A percentile compares a stretch with the other conserved stretches of the same genome.
Conservation (phyloP, 2,113 vertebrate genomes). For the Dasyprocta punctata region DNA sequence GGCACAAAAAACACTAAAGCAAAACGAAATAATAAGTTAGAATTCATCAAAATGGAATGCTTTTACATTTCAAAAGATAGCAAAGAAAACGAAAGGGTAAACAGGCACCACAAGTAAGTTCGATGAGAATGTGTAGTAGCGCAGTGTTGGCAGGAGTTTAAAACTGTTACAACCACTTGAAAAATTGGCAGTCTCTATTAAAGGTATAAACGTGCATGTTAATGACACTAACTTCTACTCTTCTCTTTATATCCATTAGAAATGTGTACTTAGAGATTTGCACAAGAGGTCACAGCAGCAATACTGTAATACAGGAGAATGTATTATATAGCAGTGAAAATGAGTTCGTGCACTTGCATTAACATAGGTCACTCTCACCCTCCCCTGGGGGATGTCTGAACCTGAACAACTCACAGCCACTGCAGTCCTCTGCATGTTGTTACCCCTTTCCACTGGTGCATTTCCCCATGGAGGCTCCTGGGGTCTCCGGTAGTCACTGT, state of each 20-base stretch:
- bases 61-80: not conserved
- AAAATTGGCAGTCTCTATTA: not conserved
- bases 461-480: not conserved
- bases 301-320: not conserved
- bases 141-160: not conserved
- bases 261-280: not conserved
- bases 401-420: not conserved
- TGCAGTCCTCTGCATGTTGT: not conserved
- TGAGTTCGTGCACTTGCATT: not conserved
- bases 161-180: not conserved
- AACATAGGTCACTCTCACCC: not conserved
- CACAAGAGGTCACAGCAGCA: not conserved
- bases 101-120: not conserved
- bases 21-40: not conserved
- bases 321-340: not conserved
- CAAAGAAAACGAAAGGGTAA: not conserved
- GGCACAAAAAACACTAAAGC: not conserved
- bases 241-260: not conserved
- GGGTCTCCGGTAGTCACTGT: not conserved
- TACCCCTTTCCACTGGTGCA: not conserved
- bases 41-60: conserved; percentile 26
- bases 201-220: not conserved
- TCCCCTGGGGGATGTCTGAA: not conserved
- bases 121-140: not conserved
- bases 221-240: not conserved